phyloP scores from a whole-genome alignment of 2,888 invertebrate species.

The Bruchidius siliquastri region DNA sequence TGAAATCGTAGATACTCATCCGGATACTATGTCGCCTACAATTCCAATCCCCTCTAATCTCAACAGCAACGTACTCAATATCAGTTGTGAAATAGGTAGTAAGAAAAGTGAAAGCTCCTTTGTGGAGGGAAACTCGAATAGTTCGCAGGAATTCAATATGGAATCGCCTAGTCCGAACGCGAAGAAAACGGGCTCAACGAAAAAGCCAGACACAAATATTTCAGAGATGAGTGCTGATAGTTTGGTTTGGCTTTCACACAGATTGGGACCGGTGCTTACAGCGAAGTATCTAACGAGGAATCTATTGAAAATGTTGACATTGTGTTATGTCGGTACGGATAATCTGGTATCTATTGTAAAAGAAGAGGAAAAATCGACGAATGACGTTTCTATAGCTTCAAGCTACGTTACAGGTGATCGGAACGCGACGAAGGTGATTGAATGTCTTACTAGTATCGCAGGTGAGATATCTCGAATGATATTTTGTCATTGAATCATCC shows the following conservation, averaged over 20 bases:
- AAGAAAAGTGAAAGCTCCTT: constrained; percentile 50
- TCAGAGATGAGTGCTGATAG: constrained; percentile 86
- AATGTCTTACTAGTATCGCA: constrained; percentile 83
- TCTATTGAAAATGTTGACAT: constrained; percentile 85
- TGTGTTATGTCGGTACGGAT: constrained; percentile 87
- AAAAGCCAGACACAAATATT: constrained; percentile 51
- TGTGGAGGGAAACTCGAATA: constrained; percentile 21
- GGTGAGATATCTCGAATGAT: constrained; percentile 50
- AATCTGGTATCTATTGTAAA: constrained; percentile 49
- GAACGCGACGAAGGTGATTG: constrained; percentile 81
- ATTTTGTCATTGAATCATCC: too few species aligned
- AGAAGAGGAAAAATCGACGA: constrained; percentile 44
- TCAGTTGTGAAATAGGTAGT: constrained; percentile 58
- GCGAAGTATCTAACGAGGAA: constrained; percentile 87
- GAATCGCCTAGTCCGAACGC: constrained; percentile 14
- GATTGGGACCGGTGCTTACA: constrained; percentile 90
- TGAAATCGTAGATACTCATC: constrained; percentile 37
- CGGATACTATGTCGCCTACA: constrained; percentile 53
- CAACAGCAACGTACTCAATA: constrained; percentile 51
- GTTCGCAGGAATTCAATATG: constrained; percentile 17
- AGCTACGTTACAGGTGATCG: constrained; percentile 70
- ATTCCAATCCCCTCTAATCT: constrained; percentile 64
- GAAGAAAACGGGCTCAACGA: constrained; percentile 14
- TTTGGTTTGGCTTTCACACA: constrained; percentile 86
- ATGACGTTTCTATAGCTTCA: constrained; percentile 60